Evolutionary conservation across 1,140 invertebrate genomes (phyloP).

Genomic region (Drosophila fuyamai): DNA sequence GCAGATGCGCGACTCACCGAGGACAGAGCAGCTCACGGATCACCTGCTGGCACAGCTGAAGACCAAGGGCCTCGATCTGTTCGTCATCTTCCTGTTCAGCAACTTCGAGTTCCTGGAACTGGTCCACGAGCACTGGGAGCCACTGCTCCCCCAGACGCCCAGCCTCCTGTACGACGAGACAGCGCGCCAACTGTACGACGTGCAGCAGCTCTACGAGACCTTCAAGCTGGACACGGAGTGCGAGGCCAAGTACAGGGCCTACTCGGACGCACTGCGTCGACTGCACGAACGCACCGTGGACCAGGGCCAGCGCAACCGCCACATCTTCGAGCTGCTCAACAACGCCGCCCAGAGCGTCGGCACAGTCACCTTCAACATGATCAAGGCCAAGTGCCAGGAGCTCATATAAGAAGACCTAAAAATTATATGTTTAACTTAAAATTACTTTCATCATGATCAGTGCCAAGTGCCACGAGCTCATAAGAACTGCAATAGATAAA

Average conservation of each 20-base stretch:
- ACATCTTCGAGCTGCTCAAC: conserved; percentile 69
- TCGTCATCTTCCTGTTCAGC: conserved; percentile 76
- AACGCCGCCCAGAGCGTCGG: conserved; percentile 76
- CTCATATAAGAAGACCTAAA: conserved; percentile 11
- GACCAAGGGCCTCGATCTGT: conserved; percentile 68
- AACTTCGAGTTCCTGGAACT: conserved; percentile 77
- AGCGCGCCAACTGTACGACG: conserved; percentile 51
- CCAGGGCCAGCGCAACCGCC: conserved; percentile 56
- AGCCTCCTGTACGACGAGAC: conserved; percentile 56
- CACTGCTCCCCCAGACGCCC: conserved; percentile 54
- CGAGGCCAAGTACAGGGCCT: conserved; percentile 64
- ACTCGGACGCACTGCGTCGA: conserved; percentile 41
- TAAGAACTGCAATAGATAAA: conserved; percentile 2
- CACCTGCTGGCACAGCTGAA: conserved; percentile 58
- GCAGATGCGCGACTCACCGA: conserved; percentile 27
- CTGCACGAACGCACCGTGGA: conserved; percentile 64
- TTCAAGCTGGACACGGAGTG: conserved; percentile 77
- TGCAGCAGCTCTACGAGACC: conserved; percentile 65
- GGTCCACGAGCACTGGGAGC: conserved; percentile 64
- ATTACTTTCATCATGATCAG: conserved; percentile 75
- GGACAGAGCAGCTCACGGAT: conserved; percentile 46
- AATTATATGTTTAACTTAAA: too few species aligned
- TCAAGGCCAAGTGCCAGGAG: conserved; percentile 73
- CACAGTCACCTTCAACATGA: conserved; percentile 76
- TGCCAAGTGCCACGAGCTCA: conserved; percentile 68